A percentile compares a stretch with the other conserved stretches of the same genome.
These are phyloP conservation scores for Pyrrhura leucotis DNA, from an alignment of 2,797 vertebrate genomes.

Conservation along the genomic window DNA sequence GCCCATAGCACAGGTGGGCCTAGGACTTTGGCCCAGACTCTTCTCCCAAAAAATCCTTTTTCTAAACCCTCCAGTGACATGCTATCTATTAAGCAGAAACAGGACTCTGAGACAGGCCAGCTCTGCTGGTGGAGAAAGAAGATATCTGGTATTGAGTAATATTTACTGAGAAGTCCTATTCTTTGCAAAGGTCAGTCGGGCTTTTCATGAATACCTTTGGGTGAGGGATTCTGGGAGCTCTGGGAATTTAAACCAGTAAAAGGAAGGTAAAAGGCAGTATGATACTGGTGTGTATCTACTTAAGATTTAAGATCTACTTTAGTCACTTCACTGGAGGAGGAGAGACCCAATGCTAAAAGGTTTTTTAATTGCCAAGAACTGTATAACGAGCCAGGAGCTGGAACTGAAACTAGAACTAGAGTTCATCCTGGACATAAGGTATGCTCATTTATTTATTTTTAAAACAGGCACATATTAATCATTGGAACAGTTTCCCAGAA, in stretches of 20 bases:
- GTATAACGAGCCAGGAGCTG: not conserved
- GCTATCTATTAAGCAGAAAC: not conserved
- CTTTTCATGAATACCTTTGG: not conserved
- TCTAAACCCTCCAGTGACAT: not conserved
- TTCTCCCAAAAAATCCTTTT: not conserved
- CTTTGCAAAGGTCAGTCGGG: not conserved
- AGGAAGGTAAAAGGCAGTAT: not conserved
- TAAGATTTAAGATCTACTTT: not conserved
- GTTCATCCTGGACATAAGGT: not conserved
- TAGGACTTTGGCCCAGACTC: not conserved
- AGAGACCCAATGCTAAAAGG: not conserved
- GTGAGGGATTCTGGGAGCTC: not conserved
- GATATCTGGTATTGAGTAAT: accelerated
- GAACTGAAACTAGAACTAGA: not conserved
- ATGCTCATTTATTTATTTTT: not conserved
- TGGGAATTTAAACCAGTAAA: not conserved
- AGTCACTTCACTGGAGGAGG: not conserved
- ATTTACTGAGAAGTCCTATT: not conserved
- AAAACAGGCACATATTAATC: not conserved
- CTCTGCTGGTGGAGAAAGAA: not conserved
- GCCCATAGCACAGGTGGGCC: not conserved
- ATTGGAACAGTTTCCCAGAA: not conserved
- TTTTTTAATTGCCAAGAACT: not conserved
- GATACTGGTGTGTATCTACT: not conserved
- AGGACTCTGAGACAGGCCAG: not conserved